Conservation (phyloP, 2,888 invertebrate species). For the Epistrophe eligans region DNA sequence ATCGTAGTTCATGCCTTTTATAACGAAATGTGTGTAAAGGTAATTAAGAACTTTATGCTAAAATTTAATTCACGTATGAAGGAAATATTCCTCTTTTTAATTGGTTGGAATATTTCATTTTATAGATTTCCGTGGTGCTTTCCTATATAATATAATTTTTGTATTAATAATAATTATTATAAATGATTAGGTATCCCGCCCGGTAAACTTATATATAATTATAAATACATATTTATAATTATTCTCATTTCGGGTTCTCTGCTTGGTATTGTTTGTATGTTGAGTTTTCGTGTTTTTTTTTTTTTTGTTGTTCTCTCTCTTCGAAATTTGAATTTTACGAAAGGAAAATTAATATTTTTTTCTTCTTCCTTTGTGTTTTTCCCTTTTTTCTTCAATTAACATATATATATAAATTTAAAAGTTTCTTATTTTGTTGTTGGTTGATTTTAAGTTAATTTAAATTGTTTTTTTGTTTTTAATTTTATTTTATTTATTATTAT, state of each 20-base stretch:
- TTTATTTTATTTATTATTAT: conserved; percentile 79
- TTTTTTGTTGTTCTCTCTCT: conserved; percentile 46
- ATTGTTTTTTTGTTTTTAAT: conserved; percentile 62
- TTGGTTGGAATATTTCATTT: conserved; percentile 48
- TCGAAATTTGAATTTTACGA: conserved; percentile 60
- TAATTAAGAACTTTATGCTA: conserved; percentile 58
- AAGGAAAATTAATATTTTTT: conserved; percentile 53
- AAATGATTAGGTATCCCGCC: conserved; percentile 58
- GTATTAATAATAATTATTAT: conserved; percentile 43
- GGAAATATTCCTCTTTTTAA: conserved; percentile 31
- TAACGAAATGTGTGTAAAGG: conserved; percentile 41
- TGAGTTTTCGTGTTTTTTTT: conserved; percentile 43
- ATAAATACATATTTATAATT: conserved; percentile 58
- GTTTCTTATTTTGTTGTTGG: conserved; percentile 77
- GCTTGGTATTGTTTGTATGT: conserved; percentile 42
- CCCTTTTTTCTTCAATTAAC: conserved; percentile 76
- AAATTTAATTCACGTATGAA: conserved; percentile 48
- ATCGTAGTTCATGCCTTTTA: conserved; percentile 24
- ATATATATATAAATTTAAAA: conserved; percentile 78
- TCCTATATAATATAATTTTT: conserved; percentile 54
- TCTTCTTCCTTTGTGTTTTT: conserved; percentile 71
- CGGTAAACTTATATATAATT: conserved; percentile 50
- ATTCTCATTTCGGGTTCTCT: conserved; percentile 43
- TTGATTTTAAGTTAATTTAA: conserved; percentile 76
- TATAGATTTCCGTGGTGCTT: conserved; percentile 64